Base-by-base conservation (phyloP, 2,888 invertebrate species). In the Nomada fucata region DNA sequence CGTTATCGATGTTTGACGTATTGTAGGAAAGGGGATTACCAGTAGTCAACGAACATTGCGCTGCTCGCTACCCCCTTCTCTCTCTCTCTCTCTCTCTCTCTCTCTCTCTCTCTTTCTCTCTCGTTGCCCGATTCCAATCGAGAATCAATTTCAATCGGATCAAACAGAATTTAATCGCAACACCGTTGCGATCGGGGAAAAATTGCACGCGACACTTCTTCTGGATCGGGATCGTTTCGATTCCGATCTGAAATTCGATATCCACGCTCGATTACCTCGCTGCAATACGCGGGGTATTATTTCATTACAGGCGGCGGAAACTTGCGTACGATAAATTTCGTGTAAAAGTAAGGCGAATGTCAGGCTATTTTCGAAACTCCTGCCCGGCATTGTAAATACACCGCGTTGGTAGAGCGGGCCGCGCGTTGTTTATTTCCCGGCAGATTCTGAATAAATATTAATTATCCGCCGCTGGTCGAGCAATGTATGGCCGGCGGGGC, bases 401-500 rank as follows among this genome's bases (percentile, higher is more conserved):
- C 9, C 15, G 18, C 11, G 29, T 18, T 29, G 68, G 5, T 29
- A 7, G 36, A 36, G 36, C 7, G 36, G 36, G 36, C 36, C 36
- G 42, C 15, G 53, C n/a, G 29, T n/a, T 20, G 71, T 69, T 76
- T 82, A 78, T 85, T 80, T 78, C 71, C 85, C 61, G 53, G 60
- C 55, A 76, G 71, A 80, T 69, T 68, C 64, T 47, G 78, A 72
- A 83, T 88, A 86, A 86, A 86, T 86, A 88, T 86, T 86, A 86
- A 86, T 86, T 88, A 88, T 74, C 70, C 36, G 67, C 26, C 71
- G 80, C 72, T 77, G 83, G 70, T 11, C 53, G 60, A 73, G 29
- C 53, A 36, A 52, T 59, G 64, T 65, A 59, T 64, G 63, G 52
- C 52, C 18, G 11, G 75, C 59, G 60, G 20, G 68, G 9, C 29